phyloP scores from a whole-genome alignment of 2,113 vertebrate genomes.

The Antechinus stuartii region DNA sequence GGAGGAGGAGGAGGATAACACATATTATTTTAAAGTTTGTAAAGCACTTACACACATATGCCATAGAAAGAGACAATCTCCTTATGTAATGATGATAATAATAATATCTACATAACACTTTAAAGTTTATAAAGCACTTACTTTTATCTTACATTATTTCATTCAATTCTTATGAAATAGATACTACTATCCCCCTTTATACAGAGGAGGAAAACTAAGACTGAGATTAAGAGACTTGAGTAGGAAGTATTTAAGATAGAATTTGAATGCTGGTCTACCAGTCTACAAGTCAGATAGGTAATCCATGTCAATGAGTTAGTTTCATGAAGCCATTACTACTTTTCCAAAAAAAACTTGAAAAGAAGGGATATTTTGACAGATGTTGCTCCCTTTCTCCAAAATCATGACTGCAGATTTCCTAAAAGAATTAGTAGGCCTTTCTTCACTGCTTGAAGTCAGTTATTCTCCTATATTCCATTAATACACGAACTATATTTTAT shows the following conservation, averaged over 20 bases:
- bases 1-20: too few species aligned
- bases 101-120: not conserved
- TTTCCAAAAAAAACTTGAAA: constrained; percentile 20
- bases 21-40: too few species aligned
- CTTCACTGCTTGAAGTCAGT: constrained; percentile 29
- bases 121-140: not conserved
- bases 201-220: not conserved
- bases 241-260: not conserved
- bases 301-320: constrained; percentile 18
- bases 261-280: not conserved
- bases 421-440: not conserved
- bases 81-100: not conserved
- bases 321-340: constrained; percentile 8
- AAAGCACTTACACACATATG: too few species aligned
- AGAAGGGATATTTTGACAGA: not conserved
- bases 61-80: too few species aligned
- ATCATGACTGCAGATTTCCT: not conserved
- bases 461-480: constrained; percentile 29
- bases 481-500: constrained; percentile 18
- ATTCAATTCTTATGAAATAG: not conserved
- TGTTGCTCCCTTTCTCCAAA: not conserved
- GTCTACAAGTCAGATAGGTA: not conserved
- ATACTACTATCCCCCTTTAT: not conserved
- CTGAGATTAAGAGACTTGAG: not conserved
- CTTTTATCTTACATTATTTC: not conserved